Evolutionary conservation across 2,113 vertebrate species (phyloP).

Genomic region (Oreocharis arfaki): DNA sequence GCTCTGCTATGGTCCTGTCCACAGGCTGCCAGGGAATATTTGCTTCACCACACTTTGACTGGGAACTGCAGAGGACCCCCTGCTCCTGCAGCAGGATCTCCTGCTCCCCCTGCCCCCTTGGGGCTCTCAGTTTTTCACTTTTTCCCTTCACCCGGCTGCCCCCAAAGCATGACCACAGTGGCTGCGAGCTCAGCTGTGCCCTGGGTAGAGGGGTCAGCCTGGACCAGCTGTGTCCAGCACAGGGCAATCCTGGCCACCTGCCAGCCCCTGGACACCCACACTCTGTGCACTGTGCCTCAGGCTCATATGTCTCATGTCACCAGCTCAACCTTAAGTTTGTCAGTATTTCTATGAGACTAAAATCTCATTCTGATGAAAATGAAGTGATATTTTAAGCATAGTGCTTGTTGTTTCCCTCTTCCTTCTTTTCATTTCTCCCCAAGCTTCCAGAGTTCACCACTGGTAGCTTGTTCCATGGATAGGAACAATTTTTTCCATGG

Average conservation of each 20-base stretch:
- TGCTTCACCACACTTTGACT: fast-evolving
- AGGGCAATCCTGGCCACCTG: fast-evolving
- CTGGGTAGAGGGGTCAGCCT: fast-evolving
- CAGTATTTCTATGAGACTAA: fast-evolving
- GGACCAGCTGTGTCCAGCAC: neutral
- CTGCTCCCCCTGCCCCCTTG: fast-evolving
- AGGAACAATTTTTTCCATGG: neutral
- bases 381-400: fast-evolving
- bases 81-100: fast-evolving
- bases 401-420: neutral
- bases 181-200: neutral
- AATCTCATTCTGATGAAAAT: neutral
- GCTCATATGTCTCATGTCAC: neutral
- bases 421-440: neutral
- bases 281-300: fast-evolving
- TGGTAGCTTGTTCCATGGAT: fast-evolving
- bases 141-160: fast-evolving
- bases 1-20: neutral
- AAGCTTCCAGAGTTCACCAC: neutral
- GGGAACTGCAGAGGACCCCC: neutral
- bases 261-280: neutral
- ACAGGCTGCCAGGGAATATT: neutral
- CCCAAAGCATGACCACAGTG: fast-evolving
- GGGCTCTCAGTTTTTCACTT: too few species aligned
- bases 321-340: neutral